Conservation (phyloP, 1,140 invertebrate genomes). For the Drosophila santomea region DNA sequence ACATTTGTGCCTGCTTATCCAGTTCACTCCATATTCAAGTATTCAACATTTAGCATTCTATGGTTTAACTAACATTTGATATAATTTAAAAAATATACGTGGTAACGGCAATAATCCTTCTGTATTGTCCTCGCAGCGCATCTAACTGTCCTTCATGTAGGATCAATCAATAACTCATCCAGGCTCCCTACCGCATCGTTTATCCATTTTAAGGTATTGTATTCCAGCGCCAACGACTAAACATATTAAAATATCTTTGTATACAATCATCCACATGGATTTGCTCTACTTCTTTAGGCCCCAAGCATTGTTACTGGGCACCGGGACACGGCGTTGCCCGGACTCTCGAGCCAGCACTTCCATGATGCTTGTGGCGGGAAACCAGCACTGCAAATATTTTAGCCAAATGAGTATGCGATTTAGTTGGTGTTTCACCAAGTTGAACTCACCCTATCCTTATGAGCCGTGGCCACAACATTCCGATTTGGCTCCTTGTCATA, state of each 20-base stretch:
- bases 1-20: slow-evolving; percentile 22
- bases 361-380: slow-evolving; percentile 93
- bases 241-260: slow-evolving; percentile 1
- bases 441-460: slow-evolving; percentile 89
- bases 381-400: slow-evolving; percentile 88
- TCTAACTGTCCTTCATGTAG: neutral
- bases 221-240: slow-evolving; percentile 18
- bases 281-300: slow-evolving; percentile 70
- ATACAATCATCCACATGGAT: slow-evolving; percentile 10
- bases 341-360: slow-evolving; percentile 92
- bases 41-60: slow-evolving; percentile 52
- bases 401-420: neutral
- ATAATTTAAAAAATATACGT: slow-evolving; percentile 41
- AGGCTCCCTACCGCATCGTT: neutral
- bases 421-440: too few species aligned
- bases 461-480: slow-evolving; percentile 96
- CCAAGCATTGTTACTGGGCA: slow-evolving; percentile 87
- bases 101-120: slow-evolving; percentile 21
- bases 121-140: slow-evolving; percentile 56
- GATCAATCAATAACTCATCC: slow-evolving; percentile 11
- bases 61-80: slow-evolving; percentile 33
- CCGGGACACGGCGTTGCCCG: slow-evolving; percentile 91
- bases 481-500: slow-evolving; percentile 97
- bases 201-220: slow-evolving; percentile 3
- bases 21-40: slow-evolving; percentile 38